Evolutionary conservation across 2,797 vertebrate genomes (phyloP).

Genomic region (Moxostoma hubbsi): DNA sequence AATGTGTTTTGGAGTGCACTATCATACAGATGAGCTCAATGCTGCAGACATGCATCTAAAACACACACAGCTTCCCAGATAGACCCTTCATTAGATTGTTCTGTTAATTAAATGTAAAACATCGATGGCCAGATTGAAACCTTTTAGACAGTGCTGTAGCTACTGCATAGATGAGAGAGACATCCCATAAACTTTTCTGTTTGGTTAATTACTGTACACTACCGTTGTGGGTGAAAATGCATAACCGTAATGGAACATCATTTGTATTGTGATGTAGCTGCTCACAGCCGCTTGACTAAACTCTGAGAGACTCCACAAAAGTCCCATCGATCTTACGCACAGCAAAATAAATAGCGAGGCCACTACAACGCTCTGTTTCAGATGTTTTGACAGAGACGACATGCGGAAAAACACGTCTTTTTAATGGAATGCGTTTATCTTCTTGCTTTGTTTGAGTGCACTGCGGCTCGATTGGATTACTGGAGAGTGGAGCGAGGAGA

Average conservation of each 20-base stretch:
- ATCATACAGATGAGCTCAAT: too few relatives aligned
- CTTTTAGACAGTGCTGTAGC: conserved; percentile 11
- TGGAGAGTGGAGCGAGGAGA: not conserved
- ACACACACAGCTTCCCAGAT: too few relatives aligned
- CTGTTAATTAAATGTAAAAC: conserved; percentile 9
- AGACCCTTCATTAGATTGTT: not conserved
- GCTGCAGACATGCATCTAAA: too few relatives aligned
- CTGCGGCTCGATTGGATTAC: conserved; percentile 51
- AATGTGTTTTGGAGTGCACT: too few relatives aligned
- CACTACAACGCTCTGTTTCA: conserved; percentile 32
- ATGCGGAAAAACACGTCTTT: conserved; percentile 32
- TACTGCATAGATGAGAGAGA: not conserved
- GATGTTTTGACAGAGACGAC: conserved; percentile 47
- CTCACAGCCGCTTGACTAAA: conserved; percentile 21
- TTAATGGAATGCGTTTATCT: conserved; percentile 65
- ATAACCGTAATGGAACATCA: conserved; percentile 39
- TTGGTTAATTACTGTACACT: conserved; percentile 3
- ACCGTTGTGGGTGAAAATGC: conserved; percentile 39
- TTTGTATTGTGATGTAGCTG: conserved; percentile 36
- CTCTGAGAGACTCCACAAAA: conserved; percentile 8
- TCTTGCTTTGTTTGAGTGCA: conserved; percentile 45
- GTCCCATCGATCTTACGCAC: conserved; percentile 35
- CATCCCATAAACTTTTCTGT: conserved; percentile 39
- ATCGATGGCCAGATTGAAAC: not conserved
- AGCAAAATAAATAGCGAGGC: conserved; percentile 28